Evolutionary conservation across 2,113 vertebrate species (phyloP).

Genomic region (Galbula dea): DNA sequence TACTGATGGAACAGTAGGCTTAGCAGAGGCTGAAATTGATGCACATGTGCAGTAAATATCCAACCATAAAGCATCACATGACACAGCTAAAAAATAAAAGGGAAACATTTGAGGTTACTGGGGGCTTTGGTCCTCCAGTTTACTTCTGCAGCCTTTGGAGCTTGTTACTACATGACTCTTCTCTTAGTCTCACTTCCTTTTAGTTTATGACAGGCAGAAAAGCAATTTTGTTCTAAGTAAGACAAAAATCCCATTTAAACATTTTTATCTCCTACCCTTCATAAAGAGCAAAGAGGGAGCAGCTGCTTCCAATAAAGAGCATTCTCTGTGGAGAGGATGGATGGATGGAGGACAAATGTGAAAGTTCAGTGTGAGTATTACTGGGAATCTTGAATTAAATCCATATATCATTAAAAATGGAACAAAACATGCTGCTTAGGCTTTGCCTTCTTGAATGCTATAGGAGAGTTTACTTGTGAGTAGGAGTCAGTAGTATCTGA

Average conservation of each 20-base stretch:
- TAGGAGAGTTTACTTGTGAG: not conserved
- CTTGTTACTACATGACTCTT: not conserved
- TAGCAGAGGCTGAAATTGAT: not conserved
- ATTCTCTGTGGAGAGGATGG: not conserved
- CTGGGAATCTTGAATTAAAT: constrained; percentile 17
- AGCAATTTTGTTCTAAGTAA: constrained; percentile 18
- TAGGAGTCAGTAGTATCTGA: not conserved
- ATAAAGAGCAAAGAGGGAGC: constrained; percentile 31
- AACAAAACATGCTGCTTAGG: not conserved
- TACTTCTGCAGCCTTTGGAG: constrained; percentile 7
- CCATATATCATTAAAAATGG: constrained; percentile 6
- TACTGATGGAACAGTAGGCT: not conserved
- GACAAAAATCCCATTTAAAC: constrained; percentile 44
- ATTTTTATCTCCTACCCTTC: constrained; percentile 21
- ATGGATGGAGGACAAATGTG: constrained; percentile 16
- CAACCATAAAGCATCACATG: not conserved
- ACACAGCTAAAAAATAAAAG: not conserved
- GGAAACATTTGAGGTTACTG: not conserved
- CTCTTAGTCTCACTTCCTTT: not conserved
- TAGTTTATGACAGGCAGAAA: constrained; percentile 30
- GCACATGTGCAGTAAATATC: not conserved
- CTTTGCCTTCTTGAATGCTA: not conserved
- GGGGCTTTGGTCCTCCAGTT: not conserved
- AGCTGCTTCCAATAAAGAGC: not conserved
- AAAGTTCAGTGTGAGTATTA: constrained; percentile 30